Evolutionary conservation across 2,797 vertebrate genomes (phyloP), one percentile per base, ranked within the genome.

Genomic region (Hirundo rustica): DNA sequence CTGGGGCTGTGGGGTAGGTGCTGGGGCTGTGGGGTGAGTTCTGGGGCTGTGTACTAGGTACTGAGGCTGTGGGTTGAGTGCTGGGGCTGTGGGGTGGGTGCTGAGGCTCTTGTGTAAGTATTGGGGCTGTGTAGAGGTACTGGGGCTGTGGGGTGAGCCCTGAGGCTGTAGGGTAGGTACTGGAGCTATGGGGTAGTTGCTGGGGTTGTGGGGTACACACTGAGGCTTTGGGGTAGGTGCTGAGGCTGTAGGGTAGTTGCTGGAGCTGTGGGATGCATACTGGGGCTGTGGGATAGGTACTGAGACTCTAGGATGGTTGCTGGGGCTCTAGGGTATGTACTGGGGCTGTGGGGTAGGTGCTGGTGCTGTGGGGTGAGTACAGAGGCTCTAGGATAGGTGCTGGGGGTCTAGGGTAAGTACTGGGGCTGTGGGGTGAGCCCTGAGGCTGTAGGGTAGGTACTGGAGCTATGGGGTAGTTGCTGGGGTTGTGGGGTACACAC

Each of bases 111-210:
- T n/a, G n/a, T n/a, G 5, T 23, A 0, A 0, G 2, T 16, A 3
- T 10, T 64, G 61, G 9, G 27, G 27, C 38, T 4, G 16, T 48
- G 3, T 36, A 5, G 25, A 95, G 61, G 97, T 98, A 26, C 48
- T 5, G 1, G 8, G 20, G 15, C 34, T 51, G 20, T 9, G 20
- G 14, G n/a, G 8, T 30, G 2, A 1, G 8, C 65, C 1, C 42
- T 65, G 22, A 4, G 16, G 30, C 6, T 48, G 3, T 36, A 5
- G 25, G 99, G 99, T 99, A 95, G 61, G 97, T 98, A 26, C 48
- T 5, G 1, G 8, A 20, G 15, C 34, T 51, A 20, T 9, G 20
- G 14, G n/a, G 8, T 30, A 1, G 2, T 9, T 48, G 0, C n/a
- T 74, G 71, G 3, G 16, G 44, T 27, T 32, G 6, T 42, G 1